These are phyloP conservation scores for Plestiodon gilberti DNA, from an alignment of 2,113 vertebrate genomes.

Conservation along the genomic window DNA sequence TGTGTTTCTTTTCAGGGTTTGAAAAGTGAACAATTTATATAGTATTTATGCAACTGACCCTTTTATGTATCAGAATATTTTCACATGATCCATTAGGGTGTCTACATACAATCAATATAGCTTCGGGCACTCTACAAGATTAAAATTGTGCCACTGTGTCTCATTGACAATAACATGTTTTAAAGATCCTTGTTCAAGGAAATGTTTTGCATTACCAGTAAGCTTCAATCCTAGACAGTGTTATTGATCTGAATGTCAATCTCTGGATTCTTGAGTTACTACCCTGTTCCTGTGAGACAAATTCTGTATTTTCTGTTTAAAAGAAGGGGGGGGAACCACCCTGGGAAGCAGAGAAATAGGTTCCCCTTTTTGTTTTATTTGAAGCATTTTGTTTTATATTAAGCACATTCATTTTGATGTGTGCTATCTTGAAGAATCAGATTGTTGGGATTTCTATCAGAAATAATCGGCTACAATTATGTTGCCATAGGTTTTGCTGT, in stretches of 20 bases:
- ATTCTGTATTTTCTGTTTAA: slow-evolving; percentile 5
- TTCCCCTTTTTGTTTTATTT: slow-evolving; percentile 6
- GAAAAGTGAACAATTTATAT: not conserved
- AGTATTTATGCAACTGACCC: not conserved
- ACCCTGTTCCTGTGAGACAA: not conserved
- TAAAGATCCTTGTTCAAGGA: slow-evolving; percentile 33
- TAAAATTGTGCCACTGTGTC: slow-evolving; percentile 21
- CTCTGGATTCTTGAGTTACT: slow-evolving; percentile 30
- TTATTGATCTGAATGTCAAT: slow-evolving; percentile 36
- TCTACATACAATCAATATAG: slow-evolving; percentile 30
- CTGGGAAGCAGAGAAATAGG: not conserved
- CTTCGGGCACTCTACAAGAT: slow-evolving; percentile 26
- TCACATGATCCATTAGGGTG: slow-evolving; percentile 7
- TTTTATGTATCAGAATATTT: slow-evolving; percentile 38
- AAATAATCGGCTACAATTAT: no score
- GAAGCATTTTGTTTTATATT: not conserved
- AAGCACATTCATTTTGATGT: not conserved
- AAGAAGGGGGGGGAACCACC: not conserved
- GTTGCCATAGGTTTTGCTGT: no score
- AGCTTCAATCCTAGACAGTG: slow-evolving; percentile 10
- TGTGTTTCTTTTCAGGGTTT: slow-evolving; percentile 4
- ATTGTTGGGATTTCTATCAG: not conserved
- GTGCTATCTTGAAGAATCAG: not conserved
- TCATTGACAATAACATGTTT: slow-evolving; percentile 25
- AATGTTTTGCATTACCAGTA: slow-evolving; percentile 42